Evolutionary conservation across 2,888 invertebrate genomes (phyloP).

Genomic region (Drosophila acutilabella): DNA sequence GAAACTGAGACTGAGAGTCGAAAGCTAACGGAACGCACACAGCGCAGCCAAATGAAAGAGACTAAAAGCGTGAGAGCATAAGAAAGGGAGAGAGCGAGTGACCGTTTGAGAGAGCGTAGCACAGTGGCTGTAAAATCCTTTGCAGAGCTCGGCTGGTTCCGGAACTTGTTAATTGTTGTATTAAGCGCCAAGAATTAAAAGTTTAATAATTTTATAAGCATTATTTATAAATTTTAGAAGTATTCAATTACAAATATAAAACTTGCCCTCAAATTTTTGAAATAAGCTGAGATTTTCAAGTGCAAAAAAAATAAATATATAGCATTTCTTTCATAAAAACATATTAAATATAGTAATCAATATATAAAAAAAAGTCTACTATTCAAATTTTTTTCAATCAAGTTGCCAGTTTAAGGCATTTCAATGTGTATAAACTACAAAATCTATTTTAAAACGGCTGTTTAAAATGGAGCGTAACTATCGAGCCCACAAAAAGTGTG

Average conservation of each 20-base stretch:
- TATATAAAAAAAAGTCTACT: too few relatives aligned
- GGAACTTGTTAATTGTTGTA: conserved; percentile 57
- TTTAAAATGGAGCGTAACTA: neutral
- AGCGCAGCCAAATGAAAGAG: conserved; percentile 14
- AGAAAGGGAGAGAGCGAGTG: neutral
- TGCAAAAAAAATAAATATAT: too few relatives aligned
- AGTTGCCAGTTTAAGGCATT: neutral
- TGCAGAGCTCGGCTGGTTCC: conserved; percentile 48
- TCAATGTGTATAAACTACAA: neutral
- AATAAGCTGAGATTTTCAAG: too few relatives aligned
- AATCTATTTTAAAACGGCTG: neutral
- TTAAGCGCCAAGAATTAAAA: neutral
- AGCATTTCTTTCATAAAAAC: too few relatives aligned
- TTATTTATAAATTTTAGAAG: too few relatives aligned
- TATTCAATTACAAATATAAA: too few relatives aligned
- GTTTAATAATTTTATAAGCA: too few relatives aligned
- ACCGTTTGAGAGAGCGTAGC: neutral
- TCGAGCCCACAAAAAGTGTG: neutral
- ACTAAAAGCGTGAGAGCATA: neutral
- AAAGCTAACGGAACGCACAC: conserved; percentile 17
- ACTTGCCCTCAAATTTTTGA: too few relatives aligned
- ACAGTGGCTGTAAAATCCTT: conserved; percentile 26
- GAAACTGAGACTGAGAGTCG: conserved; percentile 66
- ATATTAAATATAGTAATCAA: too few relatives aligned
- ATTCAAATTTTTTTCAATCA: neutral